A percentile compares a stretch with the other conserved stretches of the same genome.
Evolutionary conservation across 2,113 vertebrate species (phyloP).

Genomic region (Cryptoleucopteryx plumbea): DNA sequence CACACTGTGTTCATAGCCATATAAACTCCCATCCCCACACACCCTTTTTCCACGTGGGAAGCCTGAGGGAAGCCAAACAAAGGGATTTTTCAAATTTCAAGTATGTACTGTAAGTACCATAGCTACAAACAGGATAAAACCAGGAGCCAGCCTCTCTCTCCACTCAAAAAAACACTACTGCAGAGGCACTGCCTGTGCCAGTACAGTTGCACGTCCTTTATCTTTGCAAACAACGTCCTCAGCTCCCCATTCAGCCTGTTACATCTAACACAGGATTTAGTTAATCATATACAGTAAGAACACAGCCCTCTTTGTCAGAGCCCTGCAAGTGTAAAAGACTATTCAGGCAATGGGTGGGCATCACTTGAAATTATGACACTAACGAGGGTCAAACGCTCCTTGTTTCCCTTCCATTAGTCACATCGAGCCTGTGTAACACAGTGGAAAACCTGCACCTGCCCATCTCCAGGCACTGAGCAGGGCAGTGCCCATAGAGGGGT

Average conservation of each 20-base stretch:
- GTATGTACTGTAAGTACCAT: neutral
- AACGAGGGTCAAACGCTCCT: neutral
- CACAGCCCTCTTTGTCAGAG: constrained; percentile 35
- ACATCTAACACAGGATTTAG: neutral
- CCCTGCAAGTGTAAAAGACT: neutral
- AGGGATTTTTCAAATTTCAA: constrained; percentile 15
- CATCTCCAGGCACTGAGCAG: neutral
- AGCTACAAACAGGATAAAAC: neutral
- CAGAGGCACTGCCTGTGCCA: neutral
- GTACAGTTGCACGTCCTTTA: neutral
- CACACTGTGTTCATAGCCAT: neutral
- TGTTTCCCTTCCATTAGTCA: neutral
- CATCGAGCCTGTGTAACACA: neutral
- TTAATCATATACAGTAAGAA: constrained; percentile 25
- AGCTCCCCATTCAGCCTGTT: neutral
- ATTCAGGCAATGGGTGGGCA: neutral
- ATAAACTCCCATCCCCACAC: neutral
- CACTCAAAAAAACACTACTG: neutral
- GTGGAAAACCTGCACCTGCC: neutral
- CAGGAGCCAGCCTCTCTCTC: neutral
- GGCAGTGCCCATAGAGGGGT: neutral
- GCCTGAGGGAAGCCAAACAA: neutral
- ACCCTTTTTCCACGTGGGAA: constrained; percentile 32
- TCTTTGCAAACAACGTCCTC: neutral
- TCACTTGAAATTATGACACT: neutral